Conservation (phyloP, 2,888 invertebrate species). For the Drosophila subquinaria region DNA sequence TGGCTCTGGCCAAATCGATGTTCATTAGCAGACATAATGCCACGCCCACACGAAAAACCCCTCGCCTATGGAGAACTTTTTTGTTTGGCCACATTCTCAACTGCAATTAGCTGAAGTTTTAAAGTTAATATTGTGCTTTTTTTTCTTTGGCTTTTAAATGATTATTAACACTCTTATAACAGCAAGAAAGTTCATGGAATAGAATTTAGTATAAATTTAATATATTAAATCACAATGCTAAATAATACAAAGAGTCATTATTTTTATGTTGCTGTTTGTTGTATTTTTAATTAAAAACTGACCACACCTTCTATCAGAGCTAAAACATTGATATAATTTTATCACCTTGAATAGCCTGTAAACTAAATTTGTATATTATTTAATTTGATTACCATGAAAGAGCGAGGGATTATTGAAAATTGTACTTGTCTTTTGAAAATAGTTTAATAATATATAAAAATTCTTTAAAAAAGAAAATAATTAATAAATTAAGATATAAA, state of each 20-base stretch:
- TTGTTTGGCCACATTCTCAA: slow-evolving; percentile 62
- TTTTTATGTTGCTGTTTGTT: slow-evolving; percentile 19
- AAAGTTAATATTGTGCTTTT: slow-evolving; percentile 67
- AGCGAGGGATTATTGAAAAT: no score
- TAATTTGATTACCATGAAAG: no score
- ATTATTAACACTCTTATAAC: slow-evolving; percentile 38
- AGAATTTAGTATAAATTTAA: slow-evolving; percentile 2
- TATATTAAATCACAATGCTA: slow-evolving; percentile 13
- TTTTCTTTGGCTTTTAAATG: slow-evolving; percentile 43
- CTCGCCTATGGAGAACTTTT: slow-evolving; percentile 24
- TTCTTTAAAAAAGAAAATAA: no score
- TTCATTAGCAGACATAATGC: slow-evolving; percentile 71
- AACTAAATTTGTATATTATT: not conserved
- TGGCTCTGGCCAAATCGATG: slow-evolving; percentile 76
- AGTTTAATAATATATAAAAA: no score
- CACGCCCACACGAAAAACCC: slow-evolving; percentile 35
- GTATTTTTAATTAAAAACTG: slow-evolving; percentile 66
- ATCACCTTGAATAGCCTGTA: not conserved
- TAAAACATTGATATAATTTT: slow-evolving; percentile 43
- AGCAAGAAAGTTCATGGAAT: slow-evolving; percentile 6
- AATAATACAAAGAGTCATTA: not conserved
- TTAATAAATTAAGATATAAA: no score
- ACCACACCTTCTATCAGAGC: slow-evolving; percentile 58
- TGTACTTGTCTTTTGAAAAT: no score
- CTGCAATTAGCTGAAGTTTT: slow-evolving; percentile 75